These are phyloP conservation scores for Cephus nigrinus DNA, from an alignment of 2,888 invertebrate genomes.

Conservation along the genomic window DNA sequence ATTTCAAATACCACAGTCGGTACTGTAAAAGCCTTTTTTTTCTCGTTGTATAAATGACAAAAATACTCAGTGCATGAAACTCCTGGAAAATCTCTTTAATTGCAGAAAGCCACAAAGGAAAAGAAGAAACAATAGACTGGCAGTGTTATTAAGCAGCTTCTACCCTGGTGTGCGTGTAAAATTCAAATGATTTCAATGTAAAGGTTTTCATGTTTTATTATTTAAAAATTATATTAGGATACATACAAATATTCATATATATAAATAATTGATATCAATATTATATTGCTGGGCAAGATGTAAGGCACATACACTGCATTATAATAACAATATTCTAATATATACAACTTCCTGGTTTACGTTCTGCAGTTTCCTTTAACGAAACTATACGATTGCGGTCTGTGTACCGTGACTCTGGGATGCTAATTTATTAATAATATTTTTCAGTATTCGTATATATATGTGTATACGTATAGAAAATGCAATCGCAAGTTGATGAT, in stretches of 20 bases:
- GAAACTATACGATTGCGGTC: neutral
- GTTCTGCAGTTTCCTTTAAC: conserved; percentile 12
- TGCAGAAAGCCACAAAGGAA: too few relatives aligned
- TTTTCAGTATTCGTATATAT: conserved; percentile 10
- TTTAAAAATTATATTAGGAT: conserved; percentile 31
- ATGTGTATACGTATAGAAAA: conserved; percentile 10
- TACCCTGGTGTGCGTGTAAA: neutral
- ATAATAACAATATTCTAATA: conserved; percentile 48
- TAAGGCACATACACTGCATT: conserved; percentile 54
- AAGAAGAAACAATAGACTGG: too few relatives aligned
- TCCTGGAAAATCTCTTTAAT: too few relatives aligned
- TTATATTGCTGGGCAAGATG: conserved; percentile 56
- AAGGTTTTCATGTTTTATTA: conserved; percentile 10
- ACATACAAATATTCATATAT: conserved; percentile 45
- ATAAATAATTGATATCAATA: conserved; percentile 54
- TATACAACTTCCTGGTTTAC: conserved; percentile 47
- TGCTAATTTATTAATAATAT: conserved; percentile 6
- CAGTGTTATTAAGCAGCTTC: too few relatives aligned
- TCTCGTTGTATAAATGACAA: too few relatives aligned
- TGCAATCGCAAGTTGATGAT: neutral
- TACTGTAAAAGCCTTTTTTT: too few relatives aligned
- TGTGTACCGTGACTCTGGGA: neutral
- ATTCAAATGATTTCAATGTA: neutral
- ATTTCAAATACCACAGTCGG: too few relatives aligned
- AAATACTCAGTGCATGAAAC: too few relatives aligned